These are phyloP conservation scores for Drosophila incognita DNA, from an alignment of 2,888 invertebrate genomes.

Conservation along the genomic window DNA sequence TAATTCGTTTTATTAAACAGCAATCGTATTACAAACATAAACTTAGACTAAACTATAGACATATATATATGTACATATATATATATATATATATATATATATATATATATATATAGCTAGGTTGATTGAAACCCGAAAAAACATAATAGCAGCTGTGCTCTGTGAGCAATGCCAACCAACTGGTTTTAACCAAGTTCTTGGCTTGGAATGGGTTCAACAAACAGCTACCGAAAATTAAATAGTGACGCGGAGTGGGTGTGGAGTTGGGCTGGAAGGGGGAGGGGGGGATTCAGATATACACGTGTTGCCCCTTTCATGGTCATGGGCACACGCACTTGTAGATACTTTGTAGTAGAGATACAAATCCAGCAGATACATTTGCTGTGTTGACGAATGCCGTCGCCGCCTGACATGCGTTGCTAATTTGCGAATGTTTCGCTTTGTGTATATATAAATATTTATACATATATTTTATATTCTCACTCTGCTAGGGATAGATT, in stretches of 20 bases:
- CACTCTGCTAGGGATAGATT: slow-evolving; percentile 4
- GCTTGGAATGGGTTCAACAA: slow-evolving; percentile 1
- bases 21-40: background rate
- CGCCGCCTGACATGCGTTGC: slow-evolving; percentile 60
- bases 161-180: slow-evolving; percentile 57
- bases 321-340: slow-evolving; percentile 47
- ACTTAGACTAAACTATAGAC: background rate
- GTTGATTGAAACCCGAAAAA: slow-evolving; percentile 51
- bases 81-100: slow-evolving; percentile 1
- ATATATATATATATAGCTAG: background rate
- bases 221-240: slow-evolving; percentile 27
- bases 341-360: slow-evolving; percentile 30
- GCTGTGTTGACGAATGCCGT: slow-evolving; percentile 42
- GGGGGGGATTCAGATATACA: background rate
- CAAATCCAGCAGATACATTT: slow-evolving; percentile 26
- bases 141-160: slow-evolving; percentile 43
- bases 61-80: background rate
- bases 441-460: slow-evolving; percentile 4
- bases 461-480: background rate
- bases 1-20: background rate
- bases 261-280: background rate
- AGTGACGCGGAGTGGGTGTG: background rate
- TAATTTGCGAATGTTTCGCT: slow-evolving; percentile 53
- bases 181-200: slow-evolving; percentile 49
- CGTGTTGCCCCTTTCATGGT: slow-evolving; percentile 45